Percentiles rank a stretch among this genome's conserved stretches.
Evolutionary conservation across 2,113 vertebrate species (phyloP).

Genomic region (Nannobrachium achirus): DNA sequence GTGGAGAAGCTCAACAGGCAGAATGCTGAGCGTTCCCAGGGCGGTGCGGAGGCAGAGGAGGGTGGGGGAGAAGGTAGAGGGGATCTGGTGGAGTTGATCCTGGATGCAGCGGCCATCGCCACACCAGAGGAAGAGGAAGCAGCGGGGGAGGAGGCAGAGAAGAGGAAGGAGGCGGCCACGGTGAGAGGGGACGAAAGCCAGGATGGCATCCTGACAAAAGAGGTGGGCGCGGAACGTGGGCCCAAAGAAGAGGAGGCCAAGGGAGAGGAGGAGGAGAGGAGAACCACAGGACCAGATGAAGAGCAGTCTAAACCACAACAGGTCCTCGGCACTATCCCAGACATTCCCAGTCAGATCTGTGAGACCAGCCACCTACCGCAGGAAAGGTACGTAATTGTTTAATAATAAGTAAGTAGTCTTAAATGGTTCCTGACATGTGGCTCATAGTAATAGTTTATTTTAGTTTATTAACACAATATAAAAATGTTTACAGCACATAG

Average conservation of each 20-base stretch:
- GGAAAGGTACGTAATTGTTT: conserved; percentile 58
- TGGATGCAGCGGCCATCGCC: conserved; percentile 1
- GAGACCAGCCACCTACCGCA: conserved; percentile 9
- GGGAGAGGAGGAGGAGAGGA: conserved; percentile 34
- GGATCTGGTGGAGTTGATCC: conserved; percentile 52
- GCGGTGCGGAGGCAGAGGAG: conserved; percentile 40
- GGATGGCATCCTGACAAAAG: conserved; percentile 7
- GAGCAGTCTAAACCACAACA: conserved; percentile 23
- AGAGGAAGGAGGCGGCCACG: neutral
- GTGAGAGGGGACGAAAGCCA: conserved; percentile 32
- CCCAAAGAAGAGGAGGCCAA: conserved; percentile 34
- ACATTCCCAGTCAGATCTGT: conserved; percentile 24
- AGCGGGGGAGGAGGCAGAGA: neutral
- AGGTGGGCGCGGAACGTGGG: conserved; percentile 22
- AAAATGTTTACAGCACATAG: too few species aligned
- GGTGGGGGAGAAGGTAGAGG: conserved; percentile 1
- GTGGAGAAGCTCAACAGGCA: conserved; percentile 86
- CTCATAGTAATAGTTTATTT: too few species aligned
- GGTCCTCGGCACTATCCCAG: neutral
- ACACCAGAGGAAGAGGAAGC: conserved; percentile 17
- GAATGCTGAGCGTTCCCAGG: conserved; percentile 79
- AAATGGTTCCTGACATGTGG: too few species aligned
- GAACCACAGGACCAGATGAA: conserved; percentile 15
- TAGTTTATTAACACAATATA: too few species aligned
- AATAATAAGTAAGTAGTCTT: too few species aligned